phyloP scores from a whole-genome alignment of 2,113 vertebrate genomes.

The Garra rufa region DNA sequence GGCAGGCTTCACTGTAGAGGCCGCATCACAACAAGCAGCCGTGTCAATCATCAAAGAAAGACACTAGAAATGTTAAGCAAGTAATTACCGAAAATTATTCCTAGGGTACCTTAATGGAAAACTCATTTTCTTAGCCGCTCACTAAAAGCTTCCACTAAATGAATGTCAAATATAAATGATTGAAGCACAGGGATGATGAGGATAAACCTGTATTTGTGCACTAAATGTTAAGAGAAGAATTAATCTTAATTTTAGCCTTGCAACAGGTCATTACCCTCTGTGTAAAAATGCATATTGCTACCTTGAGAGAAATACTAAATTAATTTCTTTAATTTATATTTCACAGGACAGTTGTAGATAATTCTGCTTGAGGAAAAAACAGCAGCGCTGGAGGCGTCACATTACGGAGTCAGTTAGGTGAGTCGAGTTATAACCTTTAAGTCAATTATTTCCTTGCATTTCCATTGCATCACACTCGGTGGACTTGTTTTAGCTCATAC shows the following conservation, averaged over 20 bases:
- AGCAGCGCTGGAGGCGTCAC: not conserved
- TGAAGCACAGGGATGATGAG: not conserved
- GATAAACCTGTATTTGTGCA: not conserved
- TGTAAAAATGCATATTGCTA: not conserved
- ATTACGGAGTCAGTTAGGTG: not conserved
- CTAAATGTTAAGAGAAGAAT: constrained; percentile 27
- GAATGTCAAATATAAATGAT: constrained; percentile 18
- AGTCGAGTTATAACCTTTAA: not conserved
- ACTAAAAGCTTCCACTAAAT: constrained; percentile 12
- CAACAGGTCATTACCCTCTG: not conserved
- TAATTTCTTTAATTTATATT: not conserved
- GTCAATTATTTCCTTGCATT: constrained; percentile 1
- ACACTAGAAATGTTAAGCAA: not conserved
- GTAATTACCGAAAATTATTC: not conserved
- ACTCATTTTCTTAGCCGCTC: not conserved
- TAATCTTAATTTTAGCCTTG: not conserved
- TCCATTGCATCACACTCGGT: not conserved
- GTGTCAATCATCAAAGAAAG: constrained; percentile 2
- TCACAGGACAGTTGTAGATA: not conserved
- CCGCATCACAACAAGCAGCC: not conserved
- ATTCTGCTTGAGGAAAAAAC: not conserved
- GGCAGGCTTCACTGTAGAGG: not conserved
- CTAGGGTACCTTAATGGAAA: constrained; percentile 14
- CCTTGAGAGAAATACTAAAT: not conserved
- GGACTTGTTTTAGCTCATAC: not conserved